phyloP scores from a whole-genome alignment of 2,888 invertebrate species.

The Cyclophora punctaria region DNA sequence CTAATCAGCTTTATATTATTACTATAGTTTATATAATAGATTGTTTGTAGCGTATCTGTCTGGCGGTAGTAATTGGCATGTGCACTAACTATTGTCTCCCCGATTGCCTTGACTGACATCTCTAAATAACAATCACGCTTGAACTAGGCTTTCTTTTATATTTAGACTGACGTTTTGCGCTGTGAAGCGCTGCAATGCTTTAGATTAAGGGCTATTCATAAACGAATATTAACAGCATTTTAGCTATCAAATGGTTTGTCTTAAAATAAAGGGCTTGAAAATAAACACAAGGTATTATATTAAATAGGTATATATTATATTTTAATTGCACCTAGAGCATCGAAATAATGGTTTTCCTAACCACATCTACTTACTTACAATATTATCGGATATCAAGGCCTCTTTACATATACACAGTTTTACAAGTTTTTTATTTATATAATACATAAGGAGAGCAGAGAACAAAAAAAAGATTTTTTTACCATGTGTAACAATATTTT shows the following conservation, averaged over 20 bases:
- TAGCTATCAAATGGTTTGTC: no score
- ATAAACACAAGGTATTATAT: conserved; percentile 45
- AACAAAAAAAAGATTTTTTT: no score
- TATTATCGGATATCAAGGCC: conserved; percentile 53
- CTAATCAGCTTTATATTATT: no score
- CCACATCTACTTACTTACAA: conserved; percentile 38
- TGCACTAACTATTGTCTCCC: conserved; percentile 13
- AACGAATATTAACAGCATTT: no score
- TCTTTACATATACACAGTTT: conserved; percentile 28
- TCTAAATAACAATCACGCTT: conserved; percentile 9
- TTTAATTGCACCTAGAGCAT: conserved; percentile 68
- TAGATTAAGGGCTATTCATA: no score
- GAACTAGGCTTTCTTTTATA: background rate
- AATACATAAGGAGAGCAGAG: conserved; percentile 19
- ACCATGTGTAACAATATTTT: no score
- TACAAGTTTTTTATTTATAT: conserved; percentile 2
- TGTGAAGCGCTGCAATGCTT: no score
- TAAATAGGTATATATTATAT: conserved; percentile 73
- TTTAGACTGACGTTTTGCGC: background rate
- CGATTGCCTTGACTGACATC: conserved; percentile 21
- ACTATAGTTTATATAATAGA: no score
- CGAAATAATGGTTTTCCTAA: conserved; percentile 35
- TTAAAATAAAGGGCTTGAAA: conserved; percentile 16
- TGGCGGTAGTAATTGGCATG: conserved; percentile 14
- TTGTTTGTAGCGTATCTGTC: background rate